Percentiles rank a stretch among this genome's conserved stretches.
These are phyloP conservation scores for Thelaira solivaga DNA, from an alignment of 2,888 invertebrate genomes.

Conservation along the genomic window DNA sequence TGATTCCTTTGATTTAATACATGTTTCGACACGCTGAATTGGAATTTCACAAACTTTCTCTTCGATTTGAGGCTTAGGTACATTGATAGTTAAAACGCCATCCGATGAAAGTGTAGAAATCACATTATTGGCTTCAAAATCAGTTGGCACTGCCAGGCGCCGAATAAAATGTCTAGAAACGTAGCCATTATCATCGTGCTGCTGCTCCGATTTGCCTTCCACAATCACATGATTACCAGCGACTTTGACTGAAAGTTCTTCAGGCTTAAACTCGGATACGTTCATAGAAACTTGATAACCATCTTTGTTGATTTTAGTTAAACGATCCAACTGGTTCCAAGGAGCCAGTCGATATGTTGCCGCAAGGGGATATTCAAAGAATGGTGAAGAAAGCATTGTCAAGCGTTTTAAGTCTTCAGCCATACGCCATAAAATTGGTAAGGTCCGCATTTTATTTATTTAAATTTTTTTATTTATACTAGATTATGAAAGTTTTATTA, in stretches of 20 bases:
- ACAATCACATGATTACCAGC: slow-evolving; percentile 78
- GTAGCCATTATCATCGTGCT: slow-evolving; percentile 84
- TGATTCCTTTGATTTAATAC: slow-evolving; percentile 65
- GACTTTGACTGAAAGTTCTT: slow-evolving; percentile 84
- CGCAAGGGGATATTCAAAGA: slow-evolving; percentile 55
- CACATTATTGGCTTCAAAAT: slow-evolving; percentile 78
- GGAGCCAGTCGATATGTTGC: slow-evolving; percentile 36
- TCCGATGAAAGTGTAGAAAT: slow-evolving; percentile 87
- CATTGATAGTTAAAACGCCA: slow-evolving; percentile 86
- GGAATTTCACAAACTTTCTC: slow-evolving; percentile 66
- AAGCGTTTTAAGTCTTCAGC: slow-evolving; percentile 64
- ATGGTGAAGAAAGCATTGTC: slow-evolving; percentile 56
- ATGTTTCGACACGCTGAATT: slow-evolving; percentile 71
- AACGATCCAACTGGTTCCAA: slow-evolving; percentile 57
- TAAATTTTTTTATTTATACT: too few species aligned
- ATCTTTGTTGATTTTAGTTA: slow-evolving; percentile 78
- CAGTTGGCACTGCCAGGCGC: slow-evolving; percentile 82
- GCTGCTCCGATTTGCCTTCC: slow-evolving; percentile 85
- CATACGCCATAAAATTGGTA: slow-evolving; percentile 65
- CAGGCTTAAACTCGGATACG: slow-evolving; percentile 83
- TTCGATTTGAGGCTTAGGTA: slow-evolving; percentile 78
- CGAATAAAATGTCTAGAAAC: slow-evolving; percentile 88
- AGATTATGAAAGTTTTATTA: too few species aligned
- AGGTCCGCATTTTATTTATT: slow-evolving; percentile 53
- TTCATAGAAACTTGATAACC: slow-evolving; percentile 84